Evolutionary conservation across 2,797 vertebrate genomes (phyloP).

Genomic region (Clarias fuscus): DNA sequence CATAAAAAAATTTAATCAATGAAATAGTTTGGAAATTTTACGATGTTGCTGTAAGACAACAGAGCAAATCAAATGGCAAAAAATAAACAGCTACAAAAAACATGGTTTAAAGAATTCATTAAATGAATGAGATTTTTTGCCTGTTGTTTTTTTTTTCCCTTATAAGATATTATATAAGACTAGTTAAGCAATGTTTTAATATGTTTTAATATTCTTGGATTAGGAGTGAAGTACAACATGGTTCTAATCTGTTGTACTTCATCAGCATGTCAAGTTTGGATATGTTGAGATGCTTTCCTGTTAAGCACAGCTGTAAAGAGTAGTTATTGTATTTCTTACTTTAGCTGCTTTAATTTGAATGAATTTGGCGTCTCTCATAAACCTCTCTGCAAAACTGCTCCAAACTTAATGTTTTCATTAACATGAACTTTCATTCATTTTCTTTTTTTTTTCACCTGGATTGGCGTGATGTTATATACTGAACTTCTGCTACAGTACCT

Average conservation of each 20-base stretch:
- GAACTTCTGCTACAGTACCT: background rate
- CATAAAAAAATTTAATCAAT: background rate
- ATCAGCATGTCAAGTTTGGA: background rate
- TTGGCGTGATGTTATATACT: background rate
- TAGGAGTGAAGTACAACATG: background rate
- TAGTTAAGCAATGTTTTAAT: background rate
- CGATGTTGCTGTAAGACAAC: background rate
- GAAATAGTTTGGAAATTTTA: background rate
- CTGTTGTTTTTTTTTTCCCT: background rate
- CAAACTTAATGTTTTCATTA: background rate
- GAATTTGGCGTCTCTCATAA: background rate
- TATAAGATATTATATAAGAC: background rate
- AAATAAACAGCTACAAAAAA: too few relatives aligned
- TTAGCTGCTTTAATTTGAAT: background rate
- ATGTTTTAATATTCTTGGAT: background rate
- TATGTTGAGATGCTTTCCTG: background rate
- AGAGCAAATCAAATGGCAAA: background rate
- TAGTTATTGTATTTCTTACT: background rate
- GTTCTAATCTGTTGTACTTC: background rate
- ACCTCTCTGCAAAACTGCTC: too few relatives aligned
- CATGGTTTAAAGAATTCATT: too few relatives aligned
- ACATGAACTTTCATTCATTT: too few relatives aligned
- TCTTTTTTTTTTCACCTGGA: background rate
- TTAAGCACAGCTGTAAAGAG: background rate
- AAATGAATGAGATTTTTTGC: too few relatives aligned